Percentiles rank a stretch among this genome's conserved stretches.
These are phyloP conservation scores for Nettapus auritus DNA, from an alignment of 2,113 vertebrate genomes.

Conservation along the genomic window DNA sequence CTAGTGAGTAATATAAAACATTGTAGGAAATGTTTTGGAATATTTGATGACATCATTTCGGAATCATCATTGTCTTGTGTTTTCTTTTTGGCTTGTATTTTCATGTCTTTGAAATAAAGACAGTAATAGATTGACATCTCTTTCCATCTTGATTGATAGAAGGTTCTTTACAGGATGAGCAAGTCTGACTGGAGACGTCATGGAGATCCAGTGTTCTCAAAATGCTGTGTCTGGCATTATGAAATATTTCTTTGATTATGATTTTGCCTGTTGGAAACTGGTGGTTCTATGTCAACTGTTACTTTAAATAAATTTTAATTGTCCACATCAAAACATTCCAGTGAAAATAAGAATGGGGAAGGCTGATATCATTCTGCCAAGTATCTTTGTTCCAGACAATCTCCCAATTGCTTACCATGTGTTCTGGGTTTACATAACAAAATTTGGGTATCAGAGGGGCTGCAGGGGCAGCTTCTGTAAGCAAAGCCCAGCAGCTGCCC, in stretches of 20 bases:
- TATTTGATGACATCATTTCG: neutral
- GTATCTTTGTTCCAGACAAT: neutral
- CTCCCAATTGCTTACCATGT: neutral
- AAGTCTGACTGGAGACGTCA: neutral
- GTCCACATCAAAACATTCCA: neutral
- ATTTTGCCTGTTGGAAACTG: neutral
- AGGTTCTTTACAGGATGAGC: neutral
- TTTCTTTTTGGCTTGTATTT: neutral
- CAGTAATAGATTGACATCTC: neutral
- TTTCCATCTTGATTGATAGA: neutral
- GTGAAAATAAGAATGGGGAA: neutral
- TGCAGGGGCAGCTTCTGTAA: no score
- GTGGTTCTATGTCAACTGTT: neutral
- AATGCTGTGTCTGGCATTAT: accelerated
- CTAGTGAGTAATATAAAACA: neutral
- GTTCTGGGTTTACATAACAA: no score
- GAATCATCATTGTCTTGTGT: neutral
- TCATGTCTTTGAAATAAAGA: neutral
- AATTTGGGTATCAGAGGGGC: no score
- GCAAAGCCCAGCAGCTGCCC: no score
- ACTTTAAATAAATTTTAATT: neutral
- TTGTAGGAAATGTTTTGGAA: neutral
- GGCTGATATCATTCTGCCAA: neutral
- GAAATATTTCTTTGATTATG: neutral
- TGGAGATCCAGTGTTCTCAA: neutral